Percentiles rank a stretch among this genome's conserved stretches.
phyloP scores from a whole-genome alignment of 35 echinoderm and acorn worm species.

The Apostichopus japonicus region DNA sequence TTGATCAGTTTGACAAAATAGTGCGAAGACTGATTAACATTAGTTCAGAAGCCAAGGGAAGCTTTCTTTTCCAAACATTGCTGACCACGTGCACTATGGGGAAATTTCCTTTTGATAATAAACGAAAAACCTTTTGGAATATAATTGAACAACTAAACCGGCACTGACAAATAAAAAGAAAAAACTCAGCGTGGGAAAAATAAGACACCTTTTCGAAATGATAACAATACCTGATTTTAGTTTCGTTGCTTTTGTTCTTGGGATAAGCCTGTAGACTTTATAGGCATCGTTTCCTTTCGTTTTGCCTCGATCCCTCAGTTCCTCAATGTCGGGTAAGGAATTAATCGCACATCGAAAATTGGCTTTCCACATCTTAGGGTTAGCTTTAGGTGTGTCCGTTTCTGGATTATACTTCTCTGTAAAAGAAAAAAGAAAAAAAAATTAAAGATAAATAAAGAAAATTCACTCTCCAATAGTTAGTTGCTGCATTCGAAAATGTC shows the following conservation, averaged over 20 bases:
- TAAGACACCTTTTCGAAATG: not conserved
- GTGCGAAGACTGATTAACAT: too few relatives aligned
- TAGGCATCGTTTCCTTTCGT: slow-evolving; percentile 93
- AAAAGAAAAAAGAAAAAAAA: slow-evolving; percentile 7
- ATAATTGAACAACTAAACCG: not conserved
- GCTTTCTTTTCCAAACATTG: not conserved
- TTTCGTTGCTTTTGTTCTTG: slow-evolving; percentile 82
- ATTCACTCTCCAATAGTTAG: too few relatives aligned
- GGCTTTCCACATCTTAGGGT: slow-evolving; percentile 98
- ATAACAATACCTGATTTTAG: slow-evolving; percentile 57
- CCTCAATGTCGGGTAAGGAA: slow-evolving; percentile 95
- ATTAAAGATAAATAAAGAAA: not conserved
- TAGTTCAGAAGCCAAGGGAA: too few relatives aligned
- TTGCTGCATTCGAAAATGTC: too few relatives aligned
- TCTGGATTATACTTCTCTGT: slow-evolving; percentile 88
- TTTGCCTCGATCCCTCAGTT: slow-evolving; percentile 81
- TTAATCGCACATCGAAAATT: slow-evolving; percentile 99
- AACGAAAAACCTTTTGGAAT: not conserved
- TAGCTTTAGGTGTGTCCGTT: slow-evolving; percentile 75
- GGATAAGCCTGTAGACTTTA: slow-evolving; percentile 91
- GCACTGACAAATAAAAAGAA: not conserved
- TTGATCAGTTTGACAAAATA: too few relatives aligned
- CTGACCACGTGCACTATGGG: not conserved
- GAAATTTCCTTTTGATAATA: slow-evolving; percentile 21
- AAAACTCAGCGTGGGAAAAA: slow-evolving; percentile 20